These are phyloP conservation scores for Schlechtendalia chinensis DNA, from an alignment of 1,140 invertebrate genomes.

Conservation along the genomic window DNA sequence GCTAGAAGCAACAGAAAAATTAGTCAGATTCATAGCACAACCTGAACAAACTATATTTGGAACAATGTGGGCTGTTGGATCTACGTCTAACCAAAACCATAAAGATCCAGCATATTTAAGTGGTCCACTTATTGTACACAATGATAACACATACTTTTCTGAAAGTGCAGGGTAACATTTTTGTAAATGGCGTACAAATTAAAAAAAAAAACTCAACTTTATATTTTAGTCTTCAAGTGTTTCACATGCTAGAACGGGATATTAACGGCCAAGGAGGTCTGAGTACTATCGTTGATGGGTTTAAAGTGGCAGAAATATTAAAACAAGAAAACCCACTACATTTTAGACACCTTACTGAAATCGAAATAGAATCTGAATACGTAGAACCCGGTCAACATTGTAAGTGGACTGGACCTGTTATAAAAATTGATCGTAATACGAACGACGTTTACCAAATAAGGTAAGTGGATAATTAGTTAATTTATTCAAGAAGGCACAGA, in stretches of 20 bases:
- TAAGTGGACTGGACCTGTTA: constrained; percentile 52
- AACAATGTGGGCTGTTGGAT: constrained; percentile 64
- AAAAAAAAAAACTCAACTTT: constrained; percentile 24
- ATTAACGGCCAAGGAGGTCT: constrained; percentile 63
- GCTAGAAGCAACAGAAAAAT: constrained; percentile 59
- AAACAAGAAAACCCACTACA: constrained; percentile 58
- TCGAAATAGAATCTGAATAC: constrained; percentile 65
- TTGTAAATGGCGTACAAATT: constrained; percentile 39
- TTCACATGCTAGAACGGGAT: constrained; percentile 67
- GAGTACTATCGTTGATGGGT: constrained; percentile 69
- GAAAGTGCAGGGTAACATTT: constrained; percentile 67
- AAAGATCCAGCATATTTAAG: constrained; percentile 67
- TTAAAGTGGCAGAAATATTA: constrained; percentile 64
- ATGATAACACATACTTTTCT: constrained; percentile 71
- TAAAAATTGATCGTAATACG: constrained; percentile 42
- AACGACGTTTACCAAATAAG: constrained; percentile 52
- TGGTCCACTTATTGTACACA: constrained; percentile 59
- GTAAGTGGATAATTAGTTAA: constrained; percentile 19
- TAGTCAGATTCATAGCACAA: constrained; percentile 60
- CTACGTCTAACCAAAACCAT: constrained; percentile 57
- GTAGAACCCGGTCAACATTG: constrained; percentile 62
- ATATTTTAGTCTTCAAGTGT: constrained; percentile 63
- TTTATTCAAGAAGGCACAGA: neutral
- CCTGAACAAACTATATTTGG: constrained; percentile 67
- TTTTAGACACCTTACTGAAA: constrained; percentile 62